phyloP scores from a whole-genome alignment of 1,140 invertebrate genomes.

The Cylas formicarius region DNA sequence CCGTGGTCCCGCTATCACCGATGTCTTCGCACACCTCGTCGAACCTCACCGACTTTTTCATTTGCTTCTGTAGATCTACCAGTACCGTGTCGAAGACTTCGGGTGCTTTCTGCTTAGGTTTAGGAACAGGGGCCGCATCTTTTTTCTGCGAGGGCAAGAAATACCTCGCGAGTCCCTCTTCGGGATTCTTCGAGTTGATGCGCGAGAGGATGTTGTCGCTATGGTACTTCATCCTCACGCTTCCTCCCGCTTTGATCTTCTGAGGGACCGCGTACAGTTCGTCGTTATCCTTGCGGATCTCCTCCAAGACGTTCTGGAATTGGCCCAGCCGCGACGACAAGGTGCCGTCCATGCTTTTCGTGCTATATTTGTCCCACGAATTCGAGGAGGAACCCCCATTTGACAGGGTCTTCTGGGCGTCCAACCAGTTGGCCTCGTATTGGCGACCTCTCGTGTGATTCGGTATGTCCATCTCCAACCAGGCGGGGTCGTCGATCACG shows the following conservation, averaged over 20 bases:
- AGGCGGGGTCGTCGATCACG: conserved; percentile 62
- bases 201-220: conserved; percentile 38
- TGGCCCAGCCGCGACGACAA: conserved; percentile 33
- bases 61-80: conserved; percentile 31
- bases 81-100: conserved; percentile 24
- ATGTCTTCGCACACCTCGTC: conserved; percentile 30
- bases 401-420: conserved; percentile 44
- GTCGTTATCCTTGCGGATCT: conserved; percentile 28
- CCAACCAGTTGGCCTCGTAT: conserved; percentile 77
- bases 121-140: conserved; percentile 21
- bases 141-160: conserved; percentile 29
- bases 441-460: conserved; percentile 61
- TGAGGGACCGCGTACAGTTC: conserved; percentile 23
- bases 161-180: conserved; percentile 25
- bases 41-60: conserved; percentile 37
- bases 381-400: conserved; percentile 28
- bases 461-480: conserved; percentile 52
- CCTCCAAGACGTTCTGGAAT: conserved; percentile 35
- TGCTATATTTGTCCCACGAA: conserved; percentile 35
- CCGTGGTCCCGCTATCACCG: conserved; percentile 1
- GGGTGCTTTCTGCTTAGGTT: conserved; percentile 27
- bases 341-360: conserved; percentile 25
- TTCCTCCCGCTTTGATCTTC: conserved; percentile 25
- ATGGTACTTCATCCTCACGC: conserved; percentile 35
- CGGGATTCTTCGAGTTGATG: conserved; percentile 34